Percentiles rank a stretch among this genome's conserved stretches.
These are phyloP conservation scores for Leptopilina boulardi DNA, from an alignment of 1,140 invertebrate genomes.

Conservation along the genomic window DNA sequence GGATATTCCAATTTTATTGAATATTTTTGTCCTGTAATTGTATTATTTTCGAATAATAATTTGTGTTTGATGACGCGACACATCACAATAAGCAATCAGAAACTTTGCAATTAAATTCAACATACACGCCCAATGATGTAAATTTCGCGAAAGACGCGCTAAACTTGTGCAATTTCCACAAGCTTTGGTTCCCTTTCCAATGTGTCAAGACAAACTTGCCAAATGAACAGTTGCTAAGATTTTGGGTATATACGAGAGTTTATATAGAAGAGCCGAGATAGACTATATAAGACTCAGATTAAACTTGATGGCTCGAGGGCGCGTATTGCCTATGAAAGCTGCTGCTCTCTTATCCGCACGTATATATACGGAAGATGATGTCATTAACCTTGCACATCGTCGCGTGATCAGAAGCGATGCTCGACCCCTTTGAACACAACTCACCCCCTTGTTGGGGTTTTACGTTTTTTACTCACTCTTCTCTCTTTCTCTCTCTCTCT, in stretches of 20 bases:
- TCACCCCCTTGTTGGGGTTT: not conserved
- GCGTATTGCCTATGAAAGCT: not conserved
- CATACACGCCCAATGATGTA: not conserved
- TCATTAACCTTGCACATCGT: conserved; percentile 18
- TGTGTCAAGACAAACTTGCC: conserved; percentile 16
- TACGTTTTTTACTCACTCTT: conserved; percentile 2
- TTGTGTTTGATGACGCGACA: not conserved
- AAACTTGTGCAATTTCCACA: conserved; percentile 7
- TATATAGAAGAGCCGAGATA: not conserved
- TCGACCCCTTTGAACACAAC: not conserved
- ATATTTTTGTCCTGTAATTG: too few species aligned
- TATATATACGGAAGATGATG: not conserved
- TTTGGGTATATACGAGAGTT: conserved; percentile 9
- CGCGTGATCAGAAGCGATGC: not conserved
- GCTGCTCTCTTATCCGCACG: not conserved
- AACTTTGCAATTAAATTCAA: conserved; percentile 6
- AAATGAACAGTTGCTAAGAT: conserved; percentile 15
- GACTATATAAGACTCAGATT: not conserved
- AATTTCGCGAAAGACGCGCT: not conserved
- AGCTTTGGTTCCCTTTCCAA: not conserved
- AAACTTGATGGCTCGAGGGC: conserved; percentile 6
- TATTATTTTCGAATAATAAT: not conserved
- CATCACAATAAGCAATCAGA: not conserved
- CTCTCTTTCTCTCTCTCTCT: not conserved
- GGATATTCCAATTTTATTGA: too few species aligned